Evolutionary conservation across 2,888 invertebrate genomes (phyloP), one percentile per base, ranked within the genome.

Genomic region (Anthoptus insignis): DNA sequence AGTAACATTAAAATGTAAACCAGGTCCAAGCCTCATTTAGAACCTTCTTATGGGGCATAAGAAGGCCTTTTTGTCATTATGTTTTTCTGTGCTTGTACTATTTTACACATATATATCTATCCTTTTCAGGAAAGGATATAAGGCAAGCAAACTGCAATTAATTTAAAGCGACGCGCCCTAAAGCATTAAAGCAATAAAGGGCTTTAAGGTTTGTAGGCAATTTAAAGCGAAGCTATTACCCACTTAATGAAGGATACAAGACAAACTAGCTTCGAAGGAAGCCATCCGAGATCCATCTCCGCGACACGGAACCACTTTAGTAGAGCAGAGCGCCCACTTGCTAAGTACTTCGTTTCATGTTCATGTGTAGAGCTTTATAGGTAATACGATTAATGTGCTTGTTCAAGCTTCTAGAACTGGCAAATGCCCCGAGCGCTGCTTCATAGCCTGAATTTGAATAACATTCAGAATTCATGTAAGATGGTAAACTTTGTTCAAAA

Each of bases 291-390:
- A 78, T 76, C 78, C 81, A 83, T 82, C 82, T 81, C 80, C 78
- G 81, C 78, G 72, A 75, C 80, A 81, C 79, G 77, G 82, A 84
- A 82, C 83, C 82, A 85, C 82, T 86, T 84, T 81, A 84, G 76
- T 77, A 76, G 78, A 77, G 81, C 80, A 76, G 77, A 79, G 81
- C 76, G 81, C 79, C 80, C 81, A 80, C 79, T 78, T 73, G 77
- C 81, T 81, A 83, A 86, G 83, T 86, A 87, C 79, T 84, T 84
- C 80, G 77, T 81, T 82, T 83, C 80, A 84, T 84, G 84, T 80
- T 81, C 72, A 82, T 83, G 82, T 81, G 79, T 79, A 82, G 80
- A 73, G 79, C 79, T 80, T 77, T 71, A 77, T 73, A 81, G 78
- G 81, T 85, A 87, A 87, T 83, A 84, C 82, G 84, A 83, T 86